Evolutionary conservation across 1,140 invertebrate species (phyloP).

Genomic region (Potamilus streckersoni): DNA sequence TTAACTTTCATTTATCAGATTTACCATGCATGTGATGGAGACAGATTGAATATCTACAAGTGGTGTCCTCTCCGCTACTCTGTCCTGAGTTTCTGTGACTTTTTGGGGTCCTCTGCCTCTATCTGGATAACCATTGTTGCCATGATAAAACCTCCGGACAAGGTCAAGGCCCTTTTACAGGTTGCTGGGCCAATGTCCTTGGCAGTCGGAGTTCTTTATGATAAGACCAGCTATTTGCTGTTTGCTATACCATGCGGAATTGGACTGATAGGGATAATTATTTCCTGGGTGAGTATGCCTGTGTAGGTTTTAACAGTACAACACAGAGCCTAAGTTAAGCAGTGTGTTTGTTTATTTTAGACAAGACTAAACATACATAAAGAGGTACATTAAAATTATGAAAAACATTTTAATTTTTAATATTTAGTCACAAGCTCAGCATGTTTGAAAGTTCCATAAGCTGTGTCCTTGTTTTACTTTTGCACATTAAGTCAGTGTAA

Average conservation of each 20-base stretch:
- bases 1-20: constrained; percentile 70
- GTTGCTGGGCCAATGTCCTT: constrained; percentile 84
- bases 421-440: too few relatives aligned
- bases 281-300: constrained; percentile 66
- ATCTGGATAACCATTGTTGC: constrained; percentile 91
- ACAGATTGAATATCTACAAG: constrained; percentile 42
- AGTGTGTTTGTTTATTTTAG: too few relatives aligned
- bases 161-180: constrained; percentile 79
- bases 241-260: constrained; percentile 81
- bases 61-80: constrained; percentile 67
- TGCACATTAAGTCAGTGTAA: too few relatives aligned
- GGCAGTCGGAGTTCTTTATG: constrained; percentile 84
- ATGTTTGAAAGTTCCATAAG: too few relatives aligned
- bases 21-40: constrained; percentile 75
- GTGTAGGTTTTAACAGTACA: background rate
- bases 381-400: too few relatives aligned
- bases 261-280: constrained; percentile 74
- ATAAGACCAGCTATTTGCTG: constrained; percentile 84
- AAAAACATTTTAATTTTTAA: too few relatives aligned
- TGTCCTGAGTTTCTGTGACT: constrained; percentile 89
- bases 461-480: too few relatives aligned
- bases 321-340: too few relatives aligned
- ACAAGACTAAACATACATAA: too few relatives aligned
- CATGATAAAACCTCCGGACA: constrained; percentile 79
- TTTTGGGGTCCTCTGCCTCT: constrained; percentile 86